Base-by-base conservation (phyloP, 2,888 invertebrate species). In the Bimastos eiseni region DNA sequence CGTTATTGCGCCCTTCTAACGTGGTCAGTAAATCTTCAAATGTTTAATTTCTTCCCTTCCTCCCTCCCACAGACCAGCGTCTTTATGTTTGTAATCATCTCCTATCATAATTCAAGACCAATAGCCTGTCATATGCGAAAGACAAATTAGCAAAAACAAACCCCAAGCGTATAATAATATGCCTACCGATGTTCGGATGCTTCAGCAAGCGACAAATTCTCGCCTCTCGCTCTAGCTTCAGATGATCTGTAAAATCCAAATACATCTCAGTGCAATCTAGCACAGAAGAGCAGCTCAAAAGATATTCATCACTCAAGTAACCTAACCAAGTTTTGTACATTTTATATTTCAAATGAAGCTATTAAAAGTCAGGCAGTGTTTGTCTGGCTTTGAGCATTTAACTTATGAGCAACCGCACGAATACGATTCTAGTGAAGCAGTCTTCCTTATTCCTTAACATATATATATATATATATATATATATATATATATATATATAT, bases 131-230 rank as follows among this genome's bases (percentile, higher is more conserved):
- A 86, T 86, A 37, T 36, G 34, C 86, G n/a, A 86, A 37, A 37
- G 86, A 86, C 37, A 86, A 30, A 84, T 84, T 36, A 86, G 19
- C 34, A 34, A 17, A 84, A 34, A 4, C 3, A 84, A 37, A 86
- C 86, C 83, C 34, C 19, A 95, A 37, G 33, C 38, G 49, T 49
- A 24, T 49, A 17, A 13, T 41, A 13, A 44, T 84, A 33, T 33
- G 34, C 96, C 96, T 95, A 98, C 97, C 98, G 96, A 99, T 99
- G 96, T 99, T 99, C 94, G 98, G 97, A 96, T 99, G 99, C 95
- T 99, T 99, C 93, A 99, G 96, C 96, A 99, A 98, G 94, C 99
- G 97, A 96, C 99, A 99, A 96, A 99, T 99, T 96, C 99, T 97
- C 91, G 99, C 99, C 96, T 99, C 99, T 95, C 99, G 96, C 96